Evolutionary conservation across 1,140 invertebrate species (phyloP), one percentile per base, ranked within the genome.

Genomic region (Holcopasites calliopsidis): DNA sequence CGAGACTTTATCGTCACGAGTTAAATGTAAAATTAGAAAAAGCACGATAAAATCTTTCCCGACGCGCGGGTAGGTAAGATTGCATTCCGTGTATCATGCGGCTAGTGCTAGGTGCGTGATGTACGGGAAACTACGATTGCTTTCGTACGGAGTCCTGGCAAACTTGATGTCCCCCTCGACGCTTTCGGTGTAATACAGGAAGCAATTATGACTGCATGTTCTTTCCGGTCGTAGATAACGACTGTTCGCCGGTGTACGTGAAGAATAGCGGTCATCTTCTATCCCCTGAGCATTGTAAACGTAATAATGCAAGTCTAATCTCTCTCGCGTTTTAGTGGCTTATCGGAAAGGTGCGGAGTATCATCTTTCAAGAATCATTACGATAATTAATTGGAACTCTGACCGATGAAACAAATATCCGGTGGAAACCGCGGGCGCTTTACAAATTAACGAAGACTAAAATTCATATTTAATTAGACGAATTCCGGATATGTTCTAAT

Each of bases 201-300:
- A 74, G 71, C 71, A 74, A 74, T 74, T 74, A 74, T 74, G 60
- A 55, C 71, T 74, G 62, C 50, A 74, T 16, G 71, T 74, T 66
- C 71, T 74, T 74, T 74, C 71, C 71, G 71, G 71, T 66, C 52
- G 42, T 74, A 74, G 50, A 74, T 74, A 74, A 74, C 50, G 11
- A 44, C 61, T 26, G 42, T 33, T 54, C 50, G 21, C 61, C 21
- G 10, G 4, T 4, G 28, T 8, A 23, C 6, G 61, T 21, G 61
- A 55, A 44, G 61, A 55, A 47, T 55, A 61, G 16, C 3, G 16
- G 16, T 28, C 31, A 40, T 23, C 28, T n/a, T 66, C 52, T 33
- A 31, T 38, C n/a, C 42, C 16, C 33, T 49, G 21, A n/a, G 40
- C 16, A 21, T 4, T 7, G 10, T 11, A 3, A 4, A 1, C 7